phyloP scores from a whole-genome alignment of 2,797 vertebrate species.

The Ambastaia sidthimunki region DNA sequence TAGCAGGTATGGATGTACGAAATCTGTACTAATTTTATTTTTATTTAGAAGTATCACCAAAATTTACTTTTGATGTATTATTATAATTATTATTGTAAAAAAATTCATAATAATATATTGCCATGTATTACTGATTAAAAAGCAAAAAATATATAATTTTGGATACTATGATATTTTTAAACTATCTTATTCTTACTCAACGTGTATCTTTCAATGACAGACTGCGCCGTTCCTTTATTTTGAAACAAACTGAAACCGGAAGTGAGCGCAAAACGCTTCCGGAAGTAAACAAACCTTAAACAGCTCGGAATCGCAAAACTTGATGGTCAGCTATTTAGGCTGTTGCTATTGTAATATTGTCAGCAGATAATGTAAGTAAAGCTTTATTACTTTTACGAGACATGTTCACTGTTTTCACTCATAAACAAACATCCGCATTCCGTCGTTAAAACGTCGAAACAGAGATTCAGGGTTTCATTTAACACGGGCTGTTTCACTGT shows the following conservation, averaged over 20 bases:
- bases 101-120: no score
- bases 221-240: not conserved
- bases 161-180: no score
- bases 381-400: not conserved
- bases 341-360: not conserved
- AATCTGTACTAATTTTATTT: no score
- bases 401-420: not conserved
- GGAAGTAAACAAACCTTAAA: slow-evolving; percentile 35
- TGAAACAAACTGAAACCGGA: slow-evolving; percentile 20
- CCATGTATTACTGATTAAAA: no score
- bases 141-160: no score
- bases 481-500: not conserved
- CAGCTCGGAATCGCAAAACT: not conserved
- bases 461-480: not conserved
- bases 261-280: not conserved
- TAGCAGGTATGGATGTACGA: no score
- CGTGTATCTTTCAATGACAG: not conserved
- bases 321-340: not conserved
- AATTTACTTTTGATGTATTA: no score
- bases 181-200: no score
- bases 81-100: no score
- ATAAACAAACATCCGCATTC: not conserved
- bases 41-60: no score
- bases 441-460: not conserved
- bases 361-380: slow-evolving; percentile 35